Evolutionary conservation across 2,113 vertebrate genomes (phyloP), one percentile per base, ranked within the genome.

Genomic region (Dipodomys stephensi): DNA sequence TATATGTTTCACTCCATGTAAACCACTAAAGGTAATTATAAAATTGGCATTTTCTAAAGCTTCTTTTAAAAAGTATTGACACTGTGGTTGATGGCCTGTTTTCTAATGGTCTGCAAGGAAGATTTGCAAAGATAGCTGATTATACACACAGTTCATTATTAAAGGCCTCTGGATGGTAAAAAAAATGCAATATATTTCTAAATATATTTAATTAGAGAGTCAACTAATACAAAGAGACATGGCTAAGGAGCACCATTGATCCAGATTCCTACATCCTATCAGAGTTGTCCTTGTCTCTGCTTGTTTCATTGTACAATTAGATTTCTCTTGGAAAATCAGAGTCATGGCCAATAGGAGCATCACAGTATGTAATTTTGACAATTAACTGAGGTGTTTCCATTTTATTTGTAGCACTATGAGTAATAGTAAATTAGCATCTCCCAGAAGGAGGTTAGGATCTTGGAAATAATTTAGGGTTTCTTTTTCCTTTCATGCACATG

Each of bases 41-140:
- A 92, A 95, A 92, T 72, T 67, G 67, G 35, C 25, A 4, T 96
- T 95, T 92, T 25, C 67, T 71, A 94, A 94, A 62, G 73, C 35
- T 25, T 94, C 84, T 94, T 96, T 95, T 69, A 88, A 96, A 90
- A 71, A 69, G 27, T 83, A 96, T 90, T 94, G 93, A 91, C 87
- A 88, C 20, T 92, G 83, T 92, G 87, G 89, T 87, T 92, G 86
- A 95, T 87, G 87, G 72, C 7, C 80, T 65, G 18, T 57, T 92
- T 81, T 82, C 35, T 88, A 90, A 65, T 69, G 81, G 27, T 81
- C 68, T 94, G 57, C 49, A 67, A 91, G 68, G 44, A 74, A 89
- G 35, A 67, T 91, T 91, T 91, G 60, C 83, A 92, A 96, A 92
- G 30, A 92, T 64, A 85, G 67, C 22, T 83, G 77, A 93, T 91